These are phyloP conservation scores for Sesia apiformis DNA, from an alignment of 2,888 invertebrate genomes.

Conservation along the genomic window DNA sequence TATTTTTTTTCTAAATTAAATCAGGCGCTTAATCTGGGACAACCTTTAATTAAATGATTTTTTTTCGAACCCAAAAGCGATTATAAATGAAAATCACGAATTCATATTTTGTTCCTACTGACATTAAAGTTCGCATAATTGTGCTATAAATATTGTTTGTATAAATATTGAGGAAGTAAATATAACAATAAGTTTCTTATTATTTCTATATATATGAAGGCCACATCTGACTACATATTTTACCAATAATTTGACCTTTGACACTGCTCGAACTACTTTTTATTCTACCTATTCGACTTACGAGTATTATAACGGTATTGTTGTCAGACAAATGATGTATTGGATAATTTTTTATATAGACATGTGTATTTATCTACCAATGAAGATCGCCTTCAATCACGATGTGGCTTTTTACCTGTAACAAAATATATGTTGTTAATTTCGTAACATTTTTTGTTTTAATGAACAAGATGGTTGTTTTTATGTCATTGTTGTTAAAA, in stretches of 20 bases:
- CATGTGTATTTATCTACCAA: conserved; percentile 20
- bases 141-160: neutral
- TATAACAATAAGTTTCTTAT: neutral
- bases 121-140: neutral
- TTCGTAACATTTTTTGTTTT: neutral
- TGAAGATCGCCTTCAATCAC: conserved; percentile 24
- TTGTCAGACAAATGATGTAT: conserved; percentile 36
- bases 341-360: conserved; percentile 21
- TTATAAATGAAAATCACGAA: neutral
- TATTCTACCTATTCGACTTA: conserved; percentile 11
- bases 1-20: too few species aligned
- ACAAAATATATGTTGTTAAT: neutral
- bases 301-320: conserved; percentile 23
- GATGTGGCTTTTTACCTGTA: conserved; percentile 2
- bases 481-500: too few species aligned
- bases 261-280: conserved; percentile 14
- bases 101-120: neutral
- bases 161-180: neutral
- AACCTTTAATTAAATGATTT: too few species aligned
- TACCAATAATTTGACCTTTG: conserved; percentile 12
- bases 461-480: neutral
- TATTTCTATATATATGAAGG: neutral
- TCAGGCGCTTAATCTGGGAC: too few species aligned
- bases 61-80: too few species aligned
- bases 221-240: neutral